Percentiles rank a stretch among this genome's conserved stretches.
Evolutionary conservation across 2,797 vertebrate species (phyloP).

Genomic region (Bradypus variegatus): DNA sequence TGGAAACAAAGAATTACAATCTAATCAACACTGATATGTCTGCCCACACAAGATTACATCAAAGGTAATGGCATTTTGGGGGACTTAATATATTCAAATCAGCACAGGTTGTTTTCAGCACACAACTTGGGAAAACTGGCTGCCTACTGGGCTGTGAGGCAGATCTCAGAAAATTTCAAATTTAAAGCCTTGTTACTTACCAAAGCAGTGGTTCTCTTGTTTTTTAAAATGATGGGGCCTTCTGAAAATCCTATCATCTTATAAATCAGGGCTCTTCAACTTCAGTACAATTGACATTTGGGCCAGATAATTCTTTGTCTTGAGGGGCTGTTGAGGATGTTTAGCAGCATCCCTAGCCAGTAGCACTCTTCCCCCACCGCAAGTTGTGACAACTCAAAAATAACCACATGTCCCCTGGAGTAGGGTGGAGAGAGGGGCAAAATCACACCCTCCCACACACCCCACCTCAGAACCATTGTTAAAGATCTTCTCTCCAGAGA

Average conservation of each 20-base stretch:
- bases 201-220: not conserved
- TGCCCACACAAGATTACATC: too few species aligned
- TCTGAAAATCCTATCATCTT: not conserved
- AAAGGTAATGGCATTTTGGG: too few species aligned
- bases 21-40: too few species aligned
- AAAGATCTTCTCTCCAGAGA: not conserved
- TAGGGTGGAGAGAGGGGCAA: not conserved
- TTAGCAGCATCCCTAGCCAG: not conserved
- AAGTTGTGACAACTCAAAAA: not conserved
- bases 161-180: not conserved
- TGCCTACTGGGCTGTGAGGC: not conserved
- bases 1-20: too few species aligned
- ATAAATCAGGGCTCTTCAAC: not conserved
- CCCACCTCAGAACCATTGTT: not conserved
- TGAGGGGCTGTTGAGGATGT: not conserved
- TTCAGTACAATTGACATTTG: not conserved
- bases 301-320: not conserved
- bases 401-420: not conserved
- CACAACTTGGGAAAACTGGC: not conserved
- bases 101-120: not conserved
- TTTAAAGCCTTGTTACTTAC: not conserved
- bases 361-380: not conserved
- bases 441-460: not conserved
- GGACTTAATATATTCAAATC: too few species aligned
- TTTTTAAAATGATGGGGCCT: not conserved